Evolutionary conservation across 2,113 vertebrate genomes (phyloP).

Genomic region (Gymnarchus niloticus): DNA sequence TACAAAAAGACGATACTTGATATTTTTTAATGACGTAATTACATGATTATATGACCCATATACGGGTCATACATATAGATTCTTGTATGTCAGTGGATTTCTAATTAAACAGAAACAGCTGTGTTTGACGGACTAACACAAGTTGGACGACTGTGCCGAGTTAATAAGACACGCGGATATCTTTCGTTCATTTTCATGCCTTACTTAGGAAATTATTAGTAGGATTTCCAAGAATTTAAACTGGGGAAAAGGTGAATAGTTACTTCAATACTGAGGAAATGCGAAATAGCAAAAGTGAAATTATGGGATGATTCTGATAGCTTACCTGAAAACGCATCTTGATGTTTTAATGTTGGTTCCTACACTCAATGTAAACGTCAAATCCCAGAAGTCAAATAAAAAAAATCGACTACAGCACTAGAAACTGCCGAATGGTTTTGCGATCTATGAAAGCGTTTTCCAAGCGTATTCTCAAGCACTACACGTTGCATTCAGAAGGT

Average conservation of each 20-base stretch:
- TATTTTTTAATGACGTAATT: not conserved
- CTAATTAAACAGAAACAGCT: not conserved
- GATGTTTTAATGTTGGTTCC: slow-evolving; percentile 16
- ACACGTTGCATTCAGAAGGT: slow-evolving; percentile 32
- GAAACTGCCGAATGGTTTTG: not conserved
- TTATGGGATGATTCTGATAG: not conserved
- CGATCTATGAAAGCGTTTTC: slow-evolving; percentile 40
- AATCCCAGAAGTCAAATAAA: slow-evolving; percentile 1
- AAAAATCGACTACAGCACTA: not conserved
- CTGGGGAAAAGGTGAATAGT: not conserved
- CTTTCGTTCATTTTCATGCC: not conserved
- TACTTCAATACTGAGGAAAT: not conserved
- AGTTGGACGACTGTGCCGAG: not conserved
- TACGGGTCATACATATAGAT: not conserved
- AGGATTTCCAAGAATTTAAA: not conserved
- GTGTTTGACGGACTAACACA: not conserved
- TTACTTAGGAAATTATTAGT: not conserved
- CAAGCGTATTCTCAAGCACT: slow-evolving; percentile 51
- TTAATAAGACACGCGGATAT: not conserved
- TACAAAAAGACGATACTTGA: not conserved
- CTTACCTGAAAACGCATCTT: slow-evolving; percentile 33
- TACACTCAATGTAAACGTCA: not conserved
- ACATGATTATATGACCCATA: not conserved
- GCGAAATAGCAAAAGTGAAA: too few relatives aligned
- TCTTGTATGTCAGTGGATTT: not conserved